phyloP scores from a whole-genome alignment of 1,140 invertebrate genomes.

The Drosophila nebulosa region DNA sequence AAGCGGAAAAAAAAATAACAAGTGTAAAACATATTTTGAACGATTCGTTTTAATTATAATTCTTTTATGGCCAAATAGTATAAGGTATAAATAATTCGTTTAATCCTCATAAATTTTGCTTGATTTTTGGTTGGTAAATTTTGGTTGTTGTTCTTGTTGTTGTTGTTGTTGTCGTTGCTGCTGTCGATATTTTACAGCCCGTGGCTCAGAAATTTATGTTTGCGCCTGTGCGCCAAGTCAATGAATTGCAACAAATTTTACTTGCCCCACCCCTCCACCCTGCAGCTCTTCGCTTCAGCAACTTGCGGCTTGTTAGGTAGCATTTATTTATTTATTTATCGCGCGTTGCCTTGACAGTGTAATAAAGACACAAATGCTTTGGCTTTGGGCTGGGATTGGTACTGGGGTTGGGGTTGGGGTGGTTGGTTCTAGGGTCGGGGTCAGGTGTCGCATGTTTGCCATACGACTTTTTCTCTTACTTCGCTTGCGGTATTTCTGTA shows the following conservation, averaged over 20 bases:
- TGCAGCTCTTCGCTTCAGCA: slow-evolving; percentile 13
- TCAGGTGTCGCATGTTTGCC: slow-evolving; percentile 60
- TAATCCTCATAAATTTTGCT: slow-evolving; percentile 39
- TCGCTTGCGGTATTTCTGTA: neutral
- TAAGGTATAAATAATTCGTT: slow-evolving; percentile 41
- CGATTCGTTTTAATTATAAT: slow-evolving; percentile 2
- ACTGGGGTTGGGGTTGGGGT: slow-evolving; percentile 12
- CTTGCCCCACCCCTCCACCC: slow-evolving; percentile 31
- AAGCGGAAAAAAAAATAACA: neutral
- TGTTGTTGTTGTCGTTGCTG: slow-evolving; percentile 23
- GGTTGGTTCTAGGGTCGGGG: neutral
- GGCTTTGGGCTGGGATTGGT: neutral
- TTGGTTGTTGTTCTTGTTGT: slow-evolving; percentile 18
- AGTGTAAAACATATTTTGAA: neutral
- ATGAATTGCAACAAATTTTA: slow-evolving; percentile 77
- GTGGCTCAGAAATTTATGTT: slow-evolving; percentile 63
- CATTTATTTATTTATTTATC: slow-evolving; percentile 78
- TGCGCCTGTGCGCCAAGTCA: slow-evolving; percentile 69
- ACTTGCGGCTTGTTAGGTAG: slow-evolving; percentile 70
- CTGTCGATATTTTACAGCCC: slow-evolving; percentile 71
- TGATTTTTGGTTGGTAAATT: slow-evolving; percentile 2
- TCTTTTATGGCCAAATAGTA: slow-evolving; percentile 5
- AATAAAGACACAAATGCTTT: slow-evolving; percentile 66
- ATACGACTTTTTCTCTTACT: slow-evolving; percentile 37
- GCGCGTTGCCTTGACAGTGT: slow-evolving; percentile 65